Conservation (phyloP, 2,888 invertebrate species). For the Chaetoderma sp. region DNA sequence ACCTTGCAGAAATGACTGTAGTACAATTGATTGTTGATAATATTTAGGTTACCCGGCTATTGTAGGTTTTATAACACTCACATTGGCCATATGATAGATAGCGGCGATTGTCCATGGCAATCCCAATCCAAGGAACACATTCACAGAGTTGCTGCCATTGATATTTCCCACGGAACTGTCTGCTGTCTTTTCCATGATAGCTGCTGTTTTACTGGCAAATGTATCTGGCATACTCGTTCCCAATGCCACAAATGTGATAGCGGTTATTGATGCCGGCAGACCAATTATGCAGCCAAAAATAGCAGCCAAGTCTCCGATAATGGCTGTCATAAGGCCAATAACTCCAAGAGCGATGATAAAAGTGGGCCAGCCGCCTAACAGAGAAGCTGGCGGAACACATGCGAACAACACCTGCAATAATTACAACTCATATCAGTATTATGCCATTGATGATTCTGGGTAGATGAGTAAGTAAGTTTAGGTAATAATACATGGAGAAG, state of each 20-base stretch:
- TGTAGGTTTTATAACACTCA: conserved; percentile 39
- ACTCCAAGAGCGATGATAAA: conserved; percentile 72
- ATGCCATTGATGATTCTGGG: too few species aligned
- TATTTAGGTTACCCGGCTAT: too few species aligned
- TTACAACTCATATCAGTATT: conserved; percentile 5
- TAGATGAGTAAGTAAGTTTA: too few species aligned
- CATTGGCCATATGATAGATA: conserved; percentile 68
- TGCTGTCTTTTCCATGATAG: conserved; percentile 73
- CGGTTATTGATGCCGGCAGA: conserved; percentile 72
- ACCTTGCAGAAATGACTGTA: too few species aligned
- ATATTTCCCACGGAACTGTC: conserved; percentile 77
- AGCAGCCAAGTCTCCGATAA: conserved; percentile 75
- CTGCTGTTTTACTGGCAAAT: conserved; percentile 75
- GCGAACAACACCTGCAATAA: conserved; percentile 71
- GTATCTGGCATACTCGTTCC: conserved; percentile 75
- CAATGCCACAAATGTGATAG: conserved; percentile 73
- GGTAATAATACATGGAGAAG: too few species aligned
- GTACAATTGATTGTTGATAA: too few species aligned
- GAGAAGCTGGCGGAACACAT: conserved; percentile 72
- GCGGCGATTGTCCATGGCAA: conserved; percentile 75
- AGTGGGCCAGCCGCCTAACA: conserved; percentile 75
- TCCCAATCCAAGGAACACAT: conserved; percentile 76
- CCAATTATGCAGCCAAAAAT: conserved; percentile 75
- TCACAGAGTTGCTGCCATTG: conserved; percentile 77
- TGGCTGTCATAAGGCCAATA: conserved; percentile 74